A percentile compares a stretch with the other conserved stretches of the same genome.
Conservation (phyloP, 2,888 invertebrate genomes). For the Metacarcinus magister region DNA sequence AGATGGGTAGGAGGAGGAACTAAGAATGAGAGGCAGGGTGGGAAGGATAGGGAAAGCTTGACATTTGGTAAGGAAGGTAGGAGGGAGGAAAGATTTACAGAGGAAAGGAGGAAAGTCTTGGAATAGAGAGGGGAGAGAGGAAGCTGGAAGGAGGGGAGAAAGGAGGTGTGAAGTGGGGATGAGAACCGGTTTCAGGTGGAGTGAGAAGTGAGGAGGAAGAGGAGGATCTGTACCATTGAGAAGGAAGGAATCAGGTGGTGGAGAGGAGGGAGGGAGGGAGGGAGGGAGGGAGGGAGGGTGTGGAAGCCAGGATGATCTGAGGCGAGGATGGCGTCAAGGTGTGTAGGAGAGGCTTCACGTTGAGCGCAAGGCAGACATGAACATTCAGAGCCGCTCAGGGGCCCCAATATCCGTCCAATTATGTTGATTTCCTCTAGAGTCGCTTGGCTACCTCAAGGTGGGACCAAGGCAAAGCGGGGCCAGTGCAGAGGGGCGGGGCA, state of each 20-base stretch:
- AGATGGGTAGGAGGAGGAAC: no score
- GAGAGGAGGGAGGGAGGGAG: no score
- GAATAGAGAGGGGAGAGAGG: not conserved
- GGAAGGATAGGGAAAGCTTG: no score
- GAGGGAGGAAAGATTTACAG: no score
- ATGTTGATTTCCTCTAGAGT: not conserved
- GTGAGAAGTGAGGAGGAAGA: not conserved
- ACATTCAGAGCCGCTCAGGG: not conserved
- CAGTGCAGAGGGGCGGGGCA: not conserved
- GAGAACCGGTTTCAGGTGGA: not conserved
- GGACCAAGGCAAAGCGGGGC: not conserved
- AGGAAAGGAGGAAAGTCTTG: no score
- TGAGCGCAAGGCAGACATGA: not conserved
- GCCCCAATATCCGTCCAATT: conserved; percentile 41
- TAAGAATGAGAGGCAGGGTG: no score
- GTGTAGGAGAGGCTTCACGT: not conserved
- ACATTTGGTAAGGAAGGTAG: no score
- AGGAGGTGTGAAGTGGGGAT: not conserved
- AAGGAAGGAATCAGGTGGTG: no score
- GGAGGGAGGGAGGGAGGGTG: no score
- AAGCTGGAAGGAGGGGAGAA: not conserved
- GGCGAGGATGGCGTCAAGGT: not conserved
- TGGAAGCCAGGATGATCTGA: no score
- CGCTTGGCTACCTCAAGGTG: not conserved
- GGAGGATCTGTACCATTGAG: not conserved